Conservation (phyloP, 2,113 vertebrate genomes). For the Aptenodytes patagonicus region DNA sequence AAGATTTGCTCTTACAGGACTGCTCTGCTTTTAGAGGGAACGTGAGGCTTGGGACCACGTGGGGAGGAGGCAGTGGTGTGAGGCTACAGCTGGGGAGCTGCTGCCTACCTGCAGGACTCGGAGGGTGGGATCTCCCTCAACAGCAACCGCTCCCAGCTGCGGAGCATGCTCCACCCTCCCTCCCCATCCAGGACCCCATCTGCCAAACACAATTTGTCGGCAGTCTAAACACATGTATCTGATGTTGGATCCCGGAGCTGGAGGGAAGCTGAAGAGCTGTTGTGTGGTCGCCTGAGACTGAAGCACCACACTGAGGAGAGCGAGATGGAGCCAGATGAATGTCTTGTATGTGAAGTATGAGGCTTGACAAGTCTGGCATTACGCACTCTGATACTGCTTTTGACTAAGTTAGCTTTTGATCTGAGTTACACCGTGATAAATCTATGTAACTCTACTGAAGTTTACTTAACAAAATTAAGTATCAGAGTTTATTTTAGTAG, state of each 20-base stretch:
- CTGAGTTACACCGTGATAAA: not conserved
- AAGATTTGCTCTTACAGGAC: not conserved
- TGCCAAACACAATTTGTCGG: not conserved
- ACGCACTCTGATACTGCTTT: not conserved
- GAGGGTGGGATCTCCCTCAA: not conserved
- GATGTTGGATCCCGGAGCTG: not conserved
- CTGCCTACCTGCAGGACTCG: not conserved
- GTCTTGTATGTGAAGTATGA: not conserved
- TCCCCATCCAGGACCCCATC: not conserved
- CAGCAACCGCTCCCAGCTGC: rapidly evolving
- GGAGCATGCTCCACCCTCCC: not conserved
- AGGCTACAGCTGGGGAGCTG: not conserved
- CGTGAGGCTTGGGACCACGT: rapidly evolving
- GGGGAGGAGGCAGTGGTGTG: not conserved
- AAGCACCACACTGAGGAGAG: not conserved
- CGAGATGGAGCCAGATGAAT: not conserved
- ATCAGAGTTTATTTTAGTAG: not conserved
- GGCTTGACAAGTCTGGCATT: not conserved
- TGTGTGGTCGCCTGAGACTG: not conserved
- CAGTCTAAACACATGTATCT: not conserved
- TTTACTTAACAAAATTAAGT: not conserved
- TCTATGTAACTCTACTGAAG: not conserved
- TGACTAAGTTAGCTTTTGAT: not conserved
- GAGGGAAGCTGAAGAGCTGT: not conserved
- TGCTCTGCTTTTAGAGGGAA: not conserved